Percentiles rank a stretch among this genome's conserved stretches.
These are phyloP conservation scores for Threskiornis aethiopicus DNA, from an alignment of 2,797 vertebrate species.

Conservation along the genomic window DNA sequence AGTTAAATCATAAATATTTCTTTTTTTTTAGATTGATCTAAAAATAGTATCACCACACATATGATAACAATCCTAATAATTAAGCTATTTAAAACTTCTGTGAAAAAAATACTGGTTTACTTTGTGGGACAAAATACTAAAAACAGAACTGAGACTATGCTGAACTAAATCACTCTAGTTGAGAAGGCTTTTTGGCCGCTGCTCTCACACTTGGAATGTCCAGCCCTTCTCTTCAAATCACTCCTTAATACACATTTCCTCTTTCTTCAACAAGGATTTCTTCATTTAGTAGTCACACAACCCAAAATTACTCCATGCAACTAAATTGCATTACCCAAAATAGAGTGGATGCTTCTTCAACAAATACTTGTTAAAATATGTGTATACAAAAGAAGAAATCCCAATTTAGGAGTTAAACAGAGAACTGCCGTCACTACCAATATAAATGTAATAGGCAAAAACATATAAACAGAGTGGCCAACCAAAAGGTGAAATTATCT, in stretches of 20 bases:
- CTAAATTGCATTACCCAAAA: conserved; percentile 5
- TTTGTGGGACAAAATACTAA: not conserved
- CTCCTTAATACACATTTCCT: not conserved
- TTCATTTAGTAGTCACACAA: not conserved
- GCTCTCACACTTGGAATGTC: not conserved
- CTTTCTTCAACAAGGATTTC: not conserved
- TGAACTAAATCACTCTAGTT: not conserved
- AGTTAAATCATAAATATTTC: not conserved
- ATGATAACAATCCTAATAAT: not conserved
- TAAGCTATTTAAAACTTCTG: not conserved
- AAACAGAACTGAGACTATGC: not conserved
- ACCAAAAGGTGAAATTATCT: not conserved
- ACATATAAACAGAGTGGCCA: not conserved
- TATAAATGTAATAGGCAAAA: not conserved
- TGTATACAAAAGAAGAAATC: not conserved
- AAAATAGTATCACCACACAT: not conserved
- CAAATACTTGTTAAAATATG: not conserved
- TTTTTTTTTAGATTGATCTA: not conserved
- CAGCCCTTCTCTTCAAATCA: not conserved
- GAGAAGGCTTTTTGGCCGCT: conserved; percentile 13
- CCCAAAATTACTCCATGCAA: not conserved
- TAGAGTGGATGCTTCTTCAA: not conserved
- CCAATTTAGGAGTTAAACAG: not conserved
- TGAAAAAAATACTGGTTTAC: not conserved
- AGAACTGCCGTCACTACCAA: not conserved